Evolutionary conservation across 2,797 vertebrate genomes (phyloP).

Genomic region (Masticophis lateralis): DNA sequence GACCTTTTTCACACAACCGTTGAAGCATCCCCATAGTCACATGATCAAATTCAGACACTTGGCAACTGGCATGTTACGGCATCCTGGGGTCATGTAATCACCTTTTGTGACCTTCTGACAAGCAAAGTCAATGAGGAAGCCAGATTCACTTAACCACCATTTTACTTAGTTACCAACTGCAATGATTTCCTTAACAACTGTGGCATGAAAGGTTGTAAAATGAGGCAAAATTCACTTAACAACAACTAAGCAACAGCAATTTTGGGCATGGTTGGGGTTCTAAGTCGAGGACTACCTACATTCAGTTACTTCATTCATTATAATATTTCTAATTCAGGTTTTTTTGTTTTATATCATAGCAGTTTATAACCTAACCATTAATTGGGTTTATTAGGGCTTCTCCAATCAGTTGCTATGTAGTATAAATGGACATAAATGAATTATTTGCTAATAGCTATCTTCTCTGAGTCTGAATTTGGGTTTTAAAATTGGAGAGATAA

Average conservation of each 20-base stretch:
- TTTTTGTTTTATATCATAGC: background rate
- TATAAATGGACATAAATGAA: slow-evolving; percentile 41
- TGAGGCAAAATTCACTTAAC: background rate
- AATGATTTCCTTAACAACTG: background rate
- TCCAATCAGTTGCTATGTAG: slow-evolving; percentile 55
- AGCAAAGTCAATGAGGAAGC: background rate
- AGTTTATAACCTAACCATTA: background rate
- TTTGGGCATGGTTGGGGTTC: background rate
- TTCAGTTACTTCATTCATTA: background rate
- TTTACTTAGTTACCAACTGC: background rate
- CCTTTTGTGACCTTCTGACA: background rate
- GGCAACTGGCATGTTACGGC: background rate
- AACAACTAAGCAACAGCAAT: background rate
- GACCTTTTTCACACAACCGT: background rate
- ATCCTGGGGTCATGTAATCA: background rate
- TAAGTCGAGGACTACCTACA: background rate
- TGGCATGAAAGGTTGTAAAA: background rate
- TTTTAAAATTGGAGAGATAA: slow-evolving; percentile 57
- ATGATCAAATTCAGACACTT: background rate
- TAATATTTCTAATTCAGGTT: background rate
- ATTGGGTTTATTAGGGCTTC: slow-evolving; percentile 5
- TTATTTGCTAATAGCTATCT: slow-evolving; percentile 42
- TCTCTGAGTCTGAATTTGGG: slow-evolving; percentile 42
- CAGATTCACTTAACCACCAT: background rate
- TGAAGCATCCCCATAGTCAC: background rate